Evolutionary conservation across 2,888 invertebrate species (phyloP), one percentile per base, ranked within the genome.

Genomic region (Cephus pulcher): DNA sequence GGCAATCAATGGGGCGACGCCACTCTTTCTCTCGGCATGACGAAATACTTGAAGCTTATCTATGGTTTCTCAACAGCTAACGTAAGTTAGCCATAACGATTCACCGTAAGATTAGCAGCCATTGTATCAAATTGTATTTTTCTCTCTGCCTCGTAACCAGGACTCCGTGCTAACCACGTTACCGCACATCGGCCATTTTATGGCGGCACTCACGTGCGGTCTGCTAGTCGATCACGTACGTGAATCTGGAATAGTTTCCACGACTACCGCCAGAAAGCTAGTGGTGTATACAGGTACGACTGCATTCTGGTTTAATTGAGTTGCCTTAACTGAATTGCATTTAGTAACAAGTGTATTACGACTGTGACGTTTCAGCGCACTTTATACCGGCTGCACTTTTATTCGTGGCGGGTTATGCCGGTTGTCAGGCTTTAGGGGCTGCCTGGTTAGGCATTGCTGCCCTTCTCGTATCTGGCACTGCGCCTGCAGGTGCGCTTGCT

Each of bases 1-100:
- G 94, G 94, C 11, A 93, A 93, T 85, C 94, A 94, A 88, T 94
- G 94, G 94, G 94, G 94, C 30, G 93, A 94, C 83, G 93, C 93
- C 1, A 94, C 94, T 3, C 90, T 94, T 4, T 93, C 94, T 88
- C 90, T 94, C 37, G 94, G 94, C 1, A 93, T 93, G 84, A 93
- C 93, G 2, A 94, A 94, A 85, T 94, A 94, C 83, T 89, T 94
- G 70, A 94, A 94, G 86, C 90, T 94, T 68, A 94, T 94, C 76
- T 94, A 94, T 80, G 94, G 94, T 77, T 94, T 93, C 84, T 93
- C 93, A 1, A 93, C 93, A 40, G 93, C 93, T 82, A 93, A 93
- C 81, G 94, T 93, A 90, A 92, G 90, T 87, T 56, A 23, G 56
- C 37, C 34, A 76, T 32, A 37, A 56, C 56, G 56, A 23, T 56